These are phyloP conservation scores for Varecia variegata DNA, from an alignment of 2,797 vertebrate genomes.

Conservation along the genomic window DNA sequence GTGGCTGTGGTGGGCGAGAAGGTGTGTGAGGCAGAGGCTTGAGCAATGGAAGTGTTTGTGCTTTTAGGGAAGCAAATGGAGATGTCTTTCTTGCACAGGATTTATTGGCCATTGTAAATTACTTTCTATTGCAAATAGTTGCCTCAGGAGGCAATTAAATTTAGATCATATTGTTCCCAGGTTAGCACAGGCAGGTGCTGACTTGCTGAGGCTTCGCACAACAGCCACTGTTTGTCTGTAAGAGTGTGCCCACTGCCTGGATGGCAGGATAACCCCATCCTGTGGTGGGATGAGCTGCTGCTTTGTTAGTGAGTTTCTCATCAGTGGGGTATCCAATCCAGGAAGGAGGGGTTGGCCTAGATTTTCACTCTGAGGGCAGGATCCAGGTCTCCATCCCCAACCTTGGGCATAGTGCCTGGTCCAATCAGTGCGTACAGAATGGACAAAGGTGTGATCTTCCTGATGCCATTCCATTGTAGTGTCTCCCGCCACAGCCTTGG, in stretches of 20 bases:
- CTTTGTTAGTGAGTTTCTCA: not conserved
- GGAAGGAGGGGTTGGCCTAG: not conserved
- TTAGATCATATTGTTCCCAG: slow-evolving; percentile 62
- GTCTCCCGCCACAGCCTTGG: not conserved
- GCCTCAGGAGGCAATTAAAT: slow-evolving; percentile 66
- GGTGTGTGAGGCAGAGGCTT: not conserved
- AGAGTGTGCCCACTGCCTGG: not conserved
- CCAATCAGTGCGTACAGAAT: not conserved
- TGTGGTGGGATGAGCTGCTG: not conserved
- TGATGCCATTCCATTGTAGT: not conserved
- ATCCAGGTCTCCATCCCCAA: not conserved
- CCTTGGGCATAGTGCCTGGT: not conserved
- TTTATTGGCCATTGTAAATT: slow-evolving; percentile 36
- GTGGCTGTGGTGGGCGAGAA: not conserved
- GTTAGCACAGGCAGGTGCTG: slow-evolving; percentile 61
- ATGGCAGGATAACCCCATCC: not conserved
- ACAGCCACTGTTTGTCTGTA: not conserved
- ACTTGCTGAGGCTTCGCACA: slow-evolving; percentile 60
- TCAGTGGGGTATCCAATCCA: not conserved
- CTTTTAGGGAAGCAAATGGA: slow-evolving; percentile 42
- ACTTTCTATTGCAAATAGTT: slow-evolving; percentile 58
- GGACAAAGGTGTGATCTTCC: not conserved
- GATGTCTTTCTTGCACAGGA: not conserved
- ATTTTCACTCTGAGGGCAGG: not conserved
- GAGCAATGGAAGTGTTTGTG: not conserved